These are phyloP conservation scores for Chitala chitala DNA, from an alignment of 2,113 vertebrate genomes.

Conservation along the genomic window DNA sequence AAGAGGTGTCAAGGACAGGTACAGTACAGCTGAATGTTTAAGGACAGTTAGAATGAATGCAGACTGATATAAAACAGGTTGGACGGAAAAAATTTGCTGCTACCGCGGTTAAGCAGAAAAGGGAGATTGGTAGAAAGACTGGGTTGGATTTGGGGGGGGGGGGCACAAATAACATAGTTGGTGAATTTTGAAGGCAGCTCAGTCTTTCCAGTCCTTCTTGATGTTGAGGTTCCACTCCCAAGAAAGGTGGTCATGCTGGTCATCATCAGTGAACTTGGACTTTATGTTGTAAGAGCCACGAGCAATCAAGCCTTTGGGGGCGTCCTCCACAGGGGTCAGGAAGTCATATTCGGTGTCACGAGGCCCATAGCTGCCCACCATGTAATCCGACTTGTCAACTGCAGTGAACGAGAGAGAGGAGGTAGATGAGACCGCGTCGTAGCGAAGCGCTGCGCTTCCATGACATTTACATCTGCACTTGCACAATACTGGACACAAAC, in stretches of 20 bases:
- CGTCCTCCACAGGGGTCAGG: slow-evolving; percentile 82
- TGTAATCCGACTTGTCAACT: slow-evolving; percentile 91
- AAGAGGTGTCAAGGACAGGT: background rate
- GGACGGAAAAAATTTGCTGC: slow-evolving; percentile 12
- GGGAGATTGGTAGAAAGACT: slow-evolving; percentile 32
- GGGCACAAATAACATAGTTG: background rate
- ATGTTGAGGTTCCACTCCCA: slow-evolving; percentile 97
- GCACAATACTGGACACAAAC: too few species aligned
- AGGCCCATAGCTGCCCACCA: slow-evolving; percentile 94
- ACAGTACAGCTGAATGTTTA: background rate
- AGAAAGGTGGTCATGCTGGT: slow-evolving; percentile 85
- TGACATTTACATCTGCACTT: too few species aligned
- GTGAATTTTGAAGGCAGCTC: slow-evolving; percentile 46
- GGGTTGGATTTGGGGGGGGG: background rate
- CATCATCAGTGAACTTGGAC: slow-evolving; percentile 90
- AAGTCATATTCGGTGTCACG: slow-evolving; percentile 80
- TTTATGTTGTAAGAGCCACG: slow-evolving; percentile 85
- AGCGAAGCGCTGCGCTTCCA: too few species aligned
- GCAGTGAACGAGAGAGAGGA: slow-evolving; percentile 16
- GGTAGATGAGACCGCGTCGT: too few species aligned
- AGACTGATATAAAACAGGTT: slow-evolving; percentile 15
- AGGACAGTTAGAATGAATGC: background rate
- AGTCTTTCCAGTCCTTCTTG: slow-evolving; percentile 93
- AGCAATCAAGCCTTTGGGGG: slow-evolving; percentile 82
- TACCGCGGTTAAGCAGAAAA: slow-evolving; percentile 41